Evolutionary conservation across 2,888 invertebrate species (phyloP).

Genomic region (Chrysolina oricalcia): DNA sequence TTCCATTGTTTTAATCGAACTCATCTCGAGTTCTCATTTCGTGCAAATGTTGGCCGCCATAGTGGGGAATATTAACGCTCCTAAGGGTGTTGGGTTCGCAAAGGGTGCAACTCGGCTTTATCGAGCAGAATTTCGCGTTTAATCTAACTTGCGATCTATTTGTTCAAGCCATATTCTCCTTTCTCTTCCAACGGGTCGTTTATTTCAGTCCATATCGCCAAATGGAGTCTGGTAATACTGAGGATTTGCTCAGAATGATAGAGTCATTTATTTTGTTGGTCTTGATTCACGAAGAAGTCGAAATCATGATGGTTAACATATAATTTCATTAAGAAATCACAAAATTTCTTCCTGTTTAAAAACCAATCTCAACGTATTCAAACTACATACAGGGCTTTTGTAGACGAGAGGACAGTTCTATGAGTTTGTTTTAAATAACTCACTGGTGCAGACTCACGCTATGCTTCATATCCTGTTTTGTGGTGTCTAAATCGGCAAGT

Average conservation of each 20-base stretch:
- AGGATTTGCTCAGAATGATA: conserved; percentile 41
- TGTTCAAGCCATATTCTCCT: conserved; percentile 66
- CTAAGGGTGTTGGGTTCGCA: conserved; percentile 67
- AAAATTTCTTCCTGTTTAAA: too few relatives aligned
- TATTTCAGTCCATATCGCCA: conserved; percentile 48
- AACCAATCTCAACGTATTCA: too few relatives aligned
- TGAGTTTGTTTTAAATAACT: too few relatives aligned
- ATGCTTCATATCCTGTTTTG: too few relatives aligned
- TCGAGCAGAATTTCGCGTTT: conserved; percentile 71
- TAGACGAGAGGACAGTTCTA: too few relatives aligned
- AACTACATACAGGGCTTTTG: too few relatives aligned
- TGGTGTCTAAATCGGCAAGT: too few relatives aligned
- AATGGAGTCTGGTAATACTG: conserved; percentile 50
- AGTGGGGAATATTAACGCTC: conserved; percentile 71
- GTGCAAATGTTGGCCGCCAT: conserved; percentile 71
- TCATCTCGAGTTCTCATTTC: conserved; percentile 72
- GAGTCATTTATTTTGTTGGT: conserved; percentile 24
- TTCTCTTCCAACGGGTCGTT: conserved; percentile 44
- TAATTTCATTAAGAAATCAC: too few relatives aligned
- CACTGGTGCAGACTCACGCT: too few relatives aligned
- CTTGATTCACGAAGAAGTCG: too few relatives aligned
- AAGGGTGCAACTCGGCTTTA: conserved; percentile 64
- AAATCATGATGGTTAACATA: too few relatives aligned
- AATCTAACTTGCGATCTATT: conserved; percentile 72
- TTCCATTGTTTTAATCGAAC: conserved; percentile 72